These are phyloP conservation scores for Trachymyrmex septentrionalis DNA, from an alignment of 1,140 invertebrate genomes.

Conservation along the genomic window DNA sequence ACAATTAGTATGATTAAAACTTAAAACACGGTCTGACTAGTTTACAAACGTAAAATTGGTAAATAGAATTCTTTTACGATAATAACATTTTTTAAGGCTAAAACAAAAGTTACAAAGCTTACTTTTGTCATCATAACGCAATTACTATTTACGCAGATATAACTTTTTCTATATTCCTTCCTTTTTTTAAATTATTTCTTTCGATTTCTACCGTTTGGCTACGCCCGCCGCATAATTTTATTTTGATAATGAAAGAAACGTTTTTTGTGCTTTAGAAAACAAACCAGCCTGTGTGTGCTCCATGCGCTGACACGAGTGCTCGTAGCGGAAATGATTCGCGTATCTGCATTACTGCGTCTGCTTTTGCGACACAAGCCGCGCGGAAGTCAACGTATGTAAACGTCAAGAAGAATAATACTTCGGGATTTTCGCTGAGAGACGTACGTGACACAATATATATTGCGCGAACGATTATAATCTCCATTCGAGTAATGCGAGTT, in stretches of 20 bases:
- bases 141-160: not conserved
- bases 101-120: not conserved
- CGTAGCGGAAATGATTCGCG: conserved; percentile 40
- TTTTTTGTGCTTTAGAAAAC: not conserved
- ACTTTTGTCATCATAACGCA: not conserved
- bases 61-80: not conserved
- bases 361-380: conserved; percentile 15
- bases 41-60: not conserved
- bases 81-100: not conserved
- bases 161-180: not conserved
- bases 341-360: conserved; percentile 41
- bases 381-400: conserved; percentile 58
- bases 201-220: not conserved
- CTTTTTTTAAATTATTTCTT: not conserved
- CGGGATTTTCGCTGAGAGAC: conserved; percentile 52
- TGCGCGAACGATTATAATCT: conserved; percentile 67
- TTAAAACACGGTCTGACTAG: not conserved
- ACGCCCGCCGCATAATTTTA: conserved; percentile 7
- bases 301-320: conserved; percentile 21
- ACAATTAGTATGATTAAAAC: conserved; percentile 14
- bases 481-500: conserved; percentile 61
- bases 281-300: conserved; percentile 8
- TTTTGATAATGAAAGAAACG: conserved; percentile 16
- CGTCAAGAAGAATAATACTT: conserved; percentile 59
- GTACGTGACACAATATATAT: conserved; percentile 66